phyloP scores from a whole-genome alignment of 2,113 vertebrate species.

The Dicaeum eximium region DNA sequence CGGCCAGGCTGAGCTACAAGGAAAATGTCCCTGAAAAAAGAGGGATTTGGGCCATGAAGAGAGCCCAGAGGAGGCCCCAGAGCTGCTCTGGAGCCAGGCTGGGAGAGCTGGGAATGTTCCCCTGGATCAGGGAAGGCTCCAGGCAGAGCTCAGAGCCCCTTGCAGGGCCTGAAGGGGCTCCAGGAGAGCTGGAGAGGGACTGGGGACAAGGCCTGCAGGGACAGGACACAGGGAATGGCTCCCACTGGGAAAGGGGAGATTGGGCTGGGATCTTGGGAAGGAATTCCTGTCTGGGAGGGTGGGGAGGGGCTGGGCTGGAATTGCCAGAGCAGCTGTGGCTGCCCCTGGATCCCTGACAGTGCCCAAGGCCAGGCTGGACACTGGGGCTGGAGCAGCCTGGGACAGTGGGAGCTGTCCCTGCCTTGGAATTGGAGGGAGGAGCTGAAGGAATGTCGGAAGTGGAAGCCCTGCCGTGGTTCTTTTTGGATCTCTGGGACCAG shows the following conservation, averaged over 20 bases:
- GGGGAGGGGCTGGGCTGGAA: not conserved
- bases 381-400: not conserved
- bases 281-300: not conserved
- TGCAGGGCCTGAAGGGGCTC: not conserved
- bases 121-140: not conserved
- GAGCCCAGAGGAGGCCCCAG: accelerated
- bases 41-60: not conserved
- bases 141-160: not conserved
- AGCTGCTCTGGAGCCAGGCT: not conserved
- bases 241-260: not conserved
- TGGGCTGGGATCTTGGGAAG: not conserved
- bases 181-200: not conserved
- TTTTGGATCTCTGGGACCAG: not conserved
- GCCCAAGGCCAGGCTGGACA: not conserved
- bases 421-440: not conserved
- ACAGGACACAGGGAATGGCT: not conserved
- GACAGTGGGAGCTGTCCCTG: accelerated
- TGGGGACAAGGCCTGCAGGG: not conserved
- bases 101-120: not conserved
- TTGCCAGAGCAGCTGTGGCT: not conserved
- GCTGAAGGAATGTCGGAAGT: not conserved
- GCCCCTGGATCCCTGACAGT: not conserved
- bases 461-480: not conserved
- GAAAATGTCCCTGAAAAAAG: not conserved
- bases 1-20: accelerated